Evolutionary conservation across 2,888 invertebrate species (phyloP), one percentile per base, ranked within the genome.

Genomic region (Drosophila formosana): DNA sequence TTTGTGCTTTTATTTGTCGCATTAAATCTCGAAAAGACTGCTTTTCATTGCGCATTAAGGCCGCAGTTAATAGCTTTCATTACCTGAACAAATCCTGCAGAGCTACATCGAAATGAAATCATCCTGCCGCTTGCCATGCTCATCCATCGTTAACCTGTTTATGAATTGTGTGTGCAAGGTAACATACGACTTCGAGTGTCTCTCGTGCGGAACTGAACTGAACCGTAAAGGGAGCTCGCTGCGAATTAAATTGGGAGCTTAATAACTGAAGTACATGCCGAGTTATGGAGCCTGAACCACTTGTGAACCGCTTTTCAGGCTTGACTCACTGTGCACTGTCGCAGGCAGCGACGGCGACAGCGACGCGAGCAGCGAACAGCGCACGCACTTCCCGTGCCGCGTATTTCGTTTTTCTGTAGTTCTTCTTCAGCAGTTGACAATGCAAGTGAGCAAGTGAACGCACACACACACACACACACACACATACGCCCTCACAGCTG

Each of bases 401-500:
- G 13, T 32, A 25, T 13, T 47, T 28, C 11, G 46, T 34, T 71
- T 64, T 66, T 32, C 7, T 18, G 18, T 6, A 30, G 30, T 37
- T 37, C 37, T 65, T 86, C 79, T 82, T 85, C 66, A 45, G 55
- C 82, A 51, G 64, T 82, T 69, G 71, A 66, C 71, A 78, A 73
- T 81, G 81, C 88, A 81, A 86, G 87, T 80, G 80, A 80, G 87
- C 80, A 75, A 76, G 49, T 66, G 47, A 13, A 32, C 47, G 39
- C 23, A 25, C 45, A 23, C 4, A 45, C 50, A 9, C 32, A 30
- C 50, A 30, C 45, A 52, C n/a, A 0, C 39, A 0, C 18, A 2
- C 0, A 6, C 1, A 9, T 5, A 5, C 49, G 45, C 34, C 34
- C 45, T 25, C 25, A 23, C 13, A 34, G 39, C 28, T 65, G 69